phyloP scores from a whole-genome alignment of 2,888 invertebrate species.

The Aspidiotus destructor region DNA sequence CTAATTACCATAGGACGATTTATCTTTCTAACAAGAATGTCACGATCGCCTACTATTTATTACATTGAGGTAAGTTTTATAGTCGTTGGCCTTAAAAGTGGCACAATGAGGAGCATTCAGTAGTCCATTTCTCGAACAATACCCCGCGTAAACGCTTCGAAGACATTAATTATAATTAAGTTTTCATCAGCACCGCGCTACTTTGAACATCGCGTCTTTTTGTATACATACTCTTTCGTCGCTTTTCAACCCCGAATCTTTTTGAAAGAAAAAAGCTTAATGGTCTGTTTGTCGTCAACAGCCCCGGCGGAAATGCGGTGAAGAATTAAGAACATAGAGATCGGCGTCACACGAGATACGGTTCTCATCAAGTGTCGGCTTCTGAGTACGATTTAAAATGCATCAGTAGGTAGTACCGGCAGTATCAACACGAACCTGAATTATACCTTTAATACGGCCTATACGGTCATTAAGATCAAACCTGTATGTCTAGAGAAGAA shows the following conservation, averaged over 20 bases:
- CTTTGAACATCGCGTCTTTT: background rate
- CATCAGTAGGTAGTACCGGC: no score
- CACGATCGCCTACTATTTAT: slow-evolving; percentile 29
- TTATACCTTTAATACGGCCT: no score
- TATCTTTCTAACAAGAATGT: slow-evolving; percentile 31
- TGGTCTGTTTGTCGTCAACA: slow-evolving; percentile 3
- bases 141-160: slow-evolving; percentile 9
- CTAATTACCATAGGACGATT: slow-evolving; percentile 31
- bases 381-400: no score
- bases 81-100: background rate
- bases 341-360: no score
- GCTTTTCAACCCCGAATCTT: background rate
- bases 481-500: no score
- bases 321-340: no score
- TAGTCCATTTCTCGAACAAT: slow-evolving; percentile 13
- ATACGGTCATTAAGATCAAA: no score
- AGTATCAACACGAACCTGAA: no score
- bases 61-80: slow-evolving; percentile 16
- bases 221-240: background rate
- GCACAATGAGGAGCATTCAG: slow-evolving; percentile 17
- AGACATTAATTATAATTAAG: slow-evolving; percentile 31
- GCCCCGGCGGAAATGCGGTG: no score
- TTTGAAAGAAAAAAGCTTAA: slow-evolving; percentile 1
- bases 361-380: no score
- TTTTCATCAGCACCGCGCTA: slow-evolving; percentile 20